Evolutionary conservation across 2,888 invertebrate species (phyloP), one percentile per base, ranked within the genome.

Genomic region (Julus scanicus): DNA sequence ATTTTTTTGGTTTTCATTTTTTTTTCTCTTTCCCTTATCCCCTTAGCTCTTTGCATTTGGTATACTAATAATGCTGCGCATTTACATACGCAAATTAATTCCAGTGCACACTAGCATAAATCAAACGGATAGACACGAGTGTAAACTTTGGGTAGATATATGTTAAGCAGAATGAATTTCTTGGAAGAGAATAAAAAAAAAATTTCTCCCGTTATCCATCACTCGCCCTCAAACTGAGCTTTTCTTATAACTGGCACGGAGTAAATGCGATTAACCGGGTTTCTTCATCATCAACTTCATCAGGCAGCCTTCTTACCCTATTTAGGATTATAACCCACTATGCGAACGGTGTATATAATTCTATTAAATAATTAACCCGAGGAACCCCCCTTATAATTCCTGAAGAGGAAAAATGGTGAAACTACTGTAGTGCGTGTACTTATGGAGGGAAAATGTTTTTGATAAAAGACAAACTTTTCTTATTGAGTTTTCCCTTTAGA

Each of bases 21-120:
- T 71, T 71, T 71, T 71, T 71, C 9, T 71, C 20, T 71, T 71
- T 29, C 37, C 80, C 80, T 80, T 29, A 80, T 80, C 80, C 80
- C 80, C 80, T 80, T 80, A 80, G 80, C 80, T 80, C 80, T 80
- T 80, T 37, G 80, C 80, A 80, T 80, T 80, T 37, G 80, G 80
- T 80, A 80, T 80, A 80, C 80, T 80, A 80, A 80, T 80, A 80
- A 80, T 80, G 80, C 80, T 37, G 80, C 80, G 80, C 80, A 80
- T 80, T 80, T 80, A 80, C 80, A 80, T 80, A 80, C 80, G 80
- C 80, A 80, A 80, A 80, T 80, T 80, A 80, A 80, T 80, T 80
- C 80, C 37, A 29, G 80, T 80, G 80, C 80, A 80, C 80, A 80
- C 80, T 80, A 80, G 80, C 80, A 80, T 80, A 80, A 80, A 80